These are phyloP conservation scores for Catamblyrhynchus diadema DNA, from an alignment of 2,797 vertebrate species.

Conservation along the genomic window DNA sequence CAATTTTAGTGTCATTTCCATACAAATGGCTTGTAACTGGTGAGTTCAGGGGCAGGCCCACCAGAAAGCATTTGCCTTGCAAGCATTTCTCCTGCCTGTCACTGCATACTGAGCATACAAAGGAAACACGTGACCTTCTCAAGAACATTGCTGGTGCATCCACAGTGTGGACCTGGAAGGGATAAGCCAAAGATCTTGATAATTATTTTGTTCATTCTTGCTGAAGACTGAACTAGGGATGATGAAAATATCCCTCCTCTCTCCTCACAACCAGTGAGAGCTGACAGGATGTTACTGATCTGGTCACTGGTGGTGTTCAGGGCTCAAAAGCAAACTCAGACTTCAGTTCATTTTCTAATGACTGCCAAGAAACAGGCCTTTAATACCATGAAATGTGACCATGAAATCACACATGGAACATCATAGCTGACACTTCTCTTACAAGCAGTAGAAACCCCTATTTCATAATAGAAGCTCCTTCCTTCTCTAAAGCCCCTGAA, in stretches of 20 bases:
- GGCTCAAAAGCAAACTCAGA: rapidly evolving
- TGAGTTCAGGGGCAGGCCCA: background rate
- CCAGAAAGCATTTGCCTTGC: background rate
- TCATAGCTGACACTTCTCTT: background rate
- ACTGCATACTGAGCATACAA: background rate
- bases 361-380: background rate
- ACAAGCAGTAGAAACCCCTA: background rate
- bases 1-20: constrained; percentile 32
- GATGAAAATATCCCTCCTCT: background rate
- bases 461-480: background rate
- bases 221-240: background rate
- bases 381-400: background rate
- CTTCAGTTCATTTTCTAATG: background rate
- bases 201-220: background rate
- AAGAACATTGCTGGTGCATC: background rate
- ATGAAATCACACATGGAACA: background rate
- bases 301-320: background rate
- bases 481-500: background rate
- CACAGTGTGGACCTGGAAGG: background rate
- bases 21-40: constrained; percentile 9
- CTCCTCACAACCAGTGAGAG: background rate
- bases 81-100: background rate
- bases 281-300: background rate
- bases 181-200: background rate
- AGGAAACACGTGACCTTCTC: background rate